Conservation (phyloP, 92 coral and sea anemone genomes). For the Bergia sp. region DNA sequence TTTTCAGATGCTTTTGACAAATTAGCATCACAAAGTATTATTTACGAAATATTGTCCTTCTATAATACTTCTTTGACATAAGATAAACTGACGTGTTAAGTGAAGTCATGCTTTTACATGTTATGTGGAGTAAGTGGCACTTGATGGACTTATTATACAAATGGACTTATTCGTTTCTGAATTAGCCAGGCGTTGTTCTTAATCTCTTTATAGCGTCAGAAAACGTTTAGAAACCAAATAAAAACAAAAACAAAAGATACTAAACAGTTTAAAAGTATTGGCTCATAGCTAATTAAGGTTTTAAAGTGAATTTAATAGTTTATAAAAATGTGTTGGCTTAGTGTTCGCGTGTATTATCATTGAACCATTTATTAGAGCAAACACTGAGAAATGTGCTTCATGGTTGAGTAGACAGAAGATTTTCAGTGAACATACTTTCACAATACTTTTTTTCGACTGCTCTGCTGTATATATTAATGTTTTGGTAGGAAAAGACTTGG, state of each 20-base stretch:
- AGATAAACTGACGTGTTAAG: neutral
- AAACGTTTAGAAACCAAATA: too few species aligned
- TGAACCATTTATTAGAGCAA: neutral
- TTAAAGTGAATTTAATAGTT: too few species aligned
- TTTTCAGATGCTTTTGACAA: too few species aligned
- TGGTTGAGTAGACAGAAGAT: neutral
- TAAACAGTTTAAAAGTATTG: too few species aligned
- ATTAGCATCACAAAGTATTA: neutral
- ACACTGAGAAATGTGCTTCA: neutral
- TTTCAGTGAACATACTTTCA: neutral
- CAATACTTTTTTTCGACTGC: neutral
- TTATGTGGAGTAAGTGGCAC: neutral
- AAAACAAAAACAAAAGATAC: too few species aligned
- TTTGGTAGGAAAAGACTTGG: too few species aligned
- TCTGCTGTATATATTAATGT: neutral
- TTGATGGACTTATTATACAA: neutral
- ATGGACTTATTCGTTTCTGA: neutral
- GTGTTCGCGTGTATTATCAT: neutral
- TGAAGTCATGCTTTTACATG: neutral
- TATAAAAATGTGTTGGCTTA: too few species aligned
- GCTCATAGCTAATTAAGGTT: too few species aligned
- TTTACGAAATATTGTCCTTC: neutral
- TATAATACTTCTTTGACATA: neutral
- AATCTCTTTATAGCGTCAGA: too few species aligned
- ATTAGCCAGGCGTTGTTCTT: neutral